phyloP scores from a whole-genome alignment of 2,888 invertebrate genomes.

The Oxytorus armatus region DNA sequence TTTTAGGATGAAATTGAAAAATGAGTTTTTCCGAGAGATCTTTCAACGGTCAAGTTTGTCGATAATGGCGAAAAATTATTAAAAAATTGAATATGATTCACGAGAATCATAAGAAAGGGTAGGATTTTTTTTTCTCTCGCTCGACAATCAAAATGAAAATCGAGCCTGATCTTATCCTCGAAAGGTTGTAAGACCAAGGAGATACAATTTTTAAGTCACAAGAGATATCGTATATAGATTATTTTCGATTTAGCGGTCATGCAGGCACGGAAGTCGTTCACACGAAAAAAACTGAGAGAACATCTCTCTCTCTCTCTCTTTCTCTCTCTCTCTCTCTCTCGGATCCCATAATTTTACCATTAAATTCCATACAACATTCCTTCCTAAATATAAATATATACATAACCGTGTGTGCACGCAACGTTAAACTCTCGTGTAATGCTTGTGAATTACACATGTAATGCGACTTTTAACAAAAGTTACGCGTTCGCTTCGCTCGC shows the following conservation, averaged over 20 bases:
- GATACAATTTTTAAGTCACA: conserved; percentile 4
- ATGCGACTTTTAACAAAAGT: conserved; percentile 2
- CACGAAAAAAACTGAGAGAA: conserved; percentile 52
- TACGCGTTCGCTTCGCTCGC: background rate
- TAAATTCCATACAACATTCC: background rate
- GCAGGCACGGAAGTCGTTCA: conserved; percentile 57
- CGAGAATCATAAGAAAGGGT: conserved; percentile 6
- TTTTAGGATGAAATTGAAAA: too few species aligned
- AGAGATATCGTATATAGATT: conserved; percentile 27
- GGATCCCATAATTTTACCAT: conserved; percentile 4
- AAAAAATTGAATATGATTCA: too few species aligned
- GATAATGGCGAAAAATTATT: too few species aligned
- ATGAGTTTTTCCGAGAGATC: too few species aligned
- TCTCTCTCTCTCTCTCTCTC: too few species aligned
- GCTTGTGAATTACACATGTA: conserved; percentile 31
- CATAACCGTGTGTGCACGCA: background rate
- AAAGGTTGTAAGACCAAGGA: background rate
- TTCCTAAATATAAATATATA: conserved; percentile 29
- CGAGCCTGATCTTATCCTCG: conserved; percentile 3
- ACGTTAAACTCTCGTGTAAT: conserved; percentile 16
- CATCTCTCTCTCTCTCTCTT: too few species aligned
- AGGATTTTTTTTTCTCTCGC: background rate
- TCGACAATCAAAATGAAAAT: background rate
- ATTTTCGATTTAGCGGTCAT: conserved; percentile 45
- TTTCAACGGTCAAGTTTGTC: too few species aligned